Base-by-base conservation (phyloP, 2,797 vertebrate species). In the Glossophaga mutica region DNA sequence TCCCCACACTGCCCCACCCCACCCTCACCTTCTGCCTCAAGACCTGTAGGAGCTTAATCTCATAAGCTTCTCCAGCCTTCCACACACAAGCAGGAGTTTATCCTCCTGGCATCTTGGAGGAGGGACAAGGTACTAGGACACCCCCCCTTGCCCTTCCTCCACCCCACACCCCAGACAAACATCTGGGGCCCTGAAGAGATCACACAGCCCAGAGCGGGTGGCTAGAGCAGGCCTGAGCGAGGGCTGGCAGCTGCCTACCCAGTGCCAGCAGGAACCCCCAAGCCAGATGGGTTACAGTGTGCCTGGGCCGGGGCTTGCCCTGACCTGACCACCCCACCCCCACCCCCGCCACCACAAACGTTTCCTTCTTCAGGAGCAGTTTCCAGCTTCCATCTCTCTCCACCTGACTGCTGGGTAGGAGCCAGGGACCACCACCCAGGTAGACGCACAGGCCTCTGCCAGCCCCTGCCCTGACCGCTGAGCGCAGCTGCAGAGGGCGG, bases 21-120 rank as follows among this genome's bases (percentile, higher is more conserved):
- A 26, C 15, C 50, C 67, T 14, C 50, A 65, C 59, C 34, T 32
- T 37, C 86, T 70, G 76, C 71, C 48, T 8, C 34, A 57, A 22
- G 84, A 86, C 91, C 87, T 44, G 16, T 9, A 62, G 86, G 79
- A 95, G 14, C 81, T 78, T 95, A 94, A 96, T 92, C 96, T 73
- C n/a, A 59, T 91, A 85, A 94, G 71, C 95, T 62, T 59, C 81
- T 83, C 3, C 0, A 6, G 82, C 34, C n/a, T 44, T 52, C 76
- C 29, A 9, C 79, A 2, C 29, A 11, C 67, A 22, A 59, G 50
- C 39, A 15, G 26, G 42, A 55, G 81, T 79, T 79, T 21, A 11
- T 84, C 95, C 48, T 77, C 39, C 34, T 6, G 21, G 86, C 16
- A 6, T 50, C 84, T 86, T 3, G 2, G 78, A 32, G 59, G 34